Conservation (phyloP, 2,797 vertebrate species). For the Lithobates pipiens region DNA sequence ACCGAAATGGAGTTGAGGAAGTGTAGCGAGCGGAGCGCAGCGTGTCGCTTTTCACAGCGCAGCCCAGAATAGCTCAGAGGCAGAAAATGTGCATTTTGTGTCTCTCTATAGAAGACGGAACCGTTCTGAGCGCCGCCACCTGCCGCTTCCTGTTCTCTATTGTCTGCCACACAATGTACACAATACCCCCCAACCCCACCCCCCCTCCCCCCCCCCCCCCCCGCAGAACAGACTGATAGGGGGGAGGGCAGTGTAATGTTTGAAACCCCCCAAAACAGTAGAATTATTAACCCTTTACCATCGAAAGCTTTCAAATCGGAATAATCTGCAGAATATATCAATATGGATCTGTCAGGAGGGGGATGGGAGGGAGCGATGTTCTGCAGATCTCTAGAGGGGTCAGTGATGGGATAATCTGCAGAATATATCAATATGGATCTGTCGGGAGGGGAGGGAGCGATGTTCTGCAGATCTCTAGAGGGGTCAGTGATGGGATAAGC, state of each 20-base stretch:
- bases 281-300: background rate
- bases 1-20: background rate
- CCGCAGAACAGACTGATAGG: background rate
- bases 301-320: background rate
- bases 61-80: too few species aligned
- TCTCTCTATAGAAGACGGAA: too few species aligned
- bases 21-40: background rate
- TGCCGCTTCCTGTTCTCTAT: background rate
- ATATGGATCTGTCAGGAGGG: too few species aligned
- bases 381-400: slow-evolving; percentile 6
- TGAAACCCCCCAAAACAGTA: background rate
- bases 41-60: too few species aligned
- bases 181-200: background rate
- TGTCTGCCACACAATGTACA: slow-evolving; percentile 17
- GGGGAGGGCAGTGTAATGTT: too few species aligned
- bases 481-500: too few species aligned
- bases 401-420: background rate
- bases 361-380: background rate
- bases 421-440: background rate
- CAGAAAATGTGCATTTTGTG: too few species aligned
- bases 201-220: too few species aligned
- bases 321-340: background rate
- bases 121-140: background rate
- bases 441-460: too few species aligned
- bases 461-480: too few species aligned